A percentile compares a stretch with the other conserved stretches of the same genome.
These are phyloP conservation scores for Brevipalpus yothersi DNA, from an alignment of 1,140 invertebrate genomes.

Conservation along the genomic window DNA sequence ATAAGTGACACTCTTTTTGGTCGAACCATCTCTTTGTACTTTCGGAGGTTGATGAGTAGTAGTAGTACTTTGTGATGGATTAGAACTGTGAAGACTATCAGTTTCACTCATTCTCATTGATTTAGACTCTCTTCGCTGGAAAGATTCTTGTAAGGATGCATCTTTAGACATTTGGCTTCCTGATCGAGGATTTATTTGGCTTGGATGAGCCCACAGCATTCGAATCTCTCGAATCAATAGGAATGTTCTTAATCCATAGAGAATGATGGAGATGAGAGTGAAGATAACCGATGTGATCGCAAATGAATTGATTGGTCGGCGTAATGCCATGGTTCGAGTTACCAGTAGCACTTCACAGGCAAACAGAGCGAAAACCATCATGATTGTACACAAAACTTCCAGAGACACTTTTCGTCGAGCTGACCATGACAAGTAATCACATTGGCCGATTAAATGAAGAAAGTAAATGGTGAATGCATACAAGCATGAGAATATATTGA, in stretches of 20 bases:
- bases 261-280: neutral
- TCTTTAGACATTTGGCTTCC: no score
- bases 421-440: slow-evolving; percentile 5
- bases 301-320: neutral
- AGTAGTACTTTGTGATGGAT: no score
- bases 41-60: no score
- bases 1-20: no score
- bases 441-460: slow-evolving; percentile 9
- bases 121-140: no score
- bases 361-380: neutral
- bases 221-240: neutral
- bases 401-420: slow-evolving; percentile 1
- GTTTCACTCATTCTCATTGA: no score
- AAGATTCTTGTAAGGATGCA: no score
- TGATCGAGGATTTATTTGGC: neutral
- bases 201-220: neutral
- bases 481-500: slow-evolving; percentile 5
- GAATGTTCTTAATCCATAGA: neutral
- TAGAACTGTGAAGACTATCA: no score
- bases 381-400: slow-evolving; percentile 2
- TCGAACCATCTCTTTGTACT: no score
- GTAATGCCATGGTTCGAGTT: neutral
- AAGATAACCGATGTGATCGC: neutral
- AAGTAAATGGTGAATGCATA: slow-evolving; percentile 8
- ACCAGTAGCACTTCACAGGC: neutral